Conservation (phyloP, 2,888 invertebrate species). For the Nebria salina region DNA sequence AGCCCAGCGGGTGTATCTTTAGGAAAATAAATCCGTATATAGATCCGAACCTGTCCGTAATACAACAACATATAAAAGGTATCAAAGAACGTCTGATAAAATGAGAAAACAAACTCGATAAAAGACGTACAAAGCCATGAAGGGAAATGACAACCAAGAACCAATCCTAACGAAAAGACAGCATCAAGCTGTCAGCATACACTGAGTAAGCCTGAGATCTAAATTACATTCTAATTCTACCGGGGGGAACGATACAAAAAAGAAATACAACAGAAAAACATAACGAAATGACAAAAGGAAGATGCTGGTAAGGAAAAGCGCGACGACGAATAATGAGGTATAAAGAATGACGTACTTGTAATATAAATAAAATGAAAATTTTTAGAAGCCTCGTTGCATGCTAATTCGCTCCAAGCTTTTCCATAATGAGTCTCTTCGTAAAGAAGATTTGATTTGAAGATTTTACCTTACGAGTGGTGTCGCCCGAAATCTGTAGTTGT, state of each 20-base stretch:
- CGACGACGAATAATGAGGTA: background rate
- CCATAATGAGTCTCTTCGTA: background rate
- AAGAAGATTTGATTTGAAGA: background rate
- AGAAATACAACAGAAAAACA: background rate
- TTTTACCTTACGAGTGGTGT: background rate
- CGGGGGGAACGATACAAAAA: background rate
- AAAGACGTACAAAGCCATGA: constrained; percentile 38
- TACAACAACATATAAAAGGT: constrained; percentile 12
- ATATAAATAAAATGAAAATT: background rate
- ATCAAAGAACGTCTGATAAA: constrained; percentile 16
- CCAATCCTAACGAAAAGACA: background rate
- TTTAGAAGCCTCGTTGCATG: no score
- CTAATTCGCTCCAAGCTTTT: no score
- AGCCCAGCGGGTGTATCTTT: background rate
- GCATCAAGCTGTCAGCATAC: background rate
- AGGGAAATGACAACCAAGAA: constrained; percentile 30
- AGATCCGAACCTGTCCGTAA: constrained; percentile 16
- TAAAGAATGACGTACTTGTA: background rate
- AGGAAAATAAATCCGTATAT: constrained; percentile 1
- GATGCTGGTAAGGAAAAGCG: background rate
- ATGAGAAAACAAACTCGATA: constrained; percentile 34
- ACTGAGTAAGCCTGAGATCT: background rate
- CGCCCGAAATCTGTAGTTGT: constrained; percentile 12
- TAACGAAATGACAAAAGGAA: background rate
- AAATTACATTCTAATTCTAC: background rate